Evolutionary conservation across 2,113 vertebrate genomes (phyloP), one percentile per base, ranked within the genome.

Genomic region (Lamprotornis superbus): DNA sequence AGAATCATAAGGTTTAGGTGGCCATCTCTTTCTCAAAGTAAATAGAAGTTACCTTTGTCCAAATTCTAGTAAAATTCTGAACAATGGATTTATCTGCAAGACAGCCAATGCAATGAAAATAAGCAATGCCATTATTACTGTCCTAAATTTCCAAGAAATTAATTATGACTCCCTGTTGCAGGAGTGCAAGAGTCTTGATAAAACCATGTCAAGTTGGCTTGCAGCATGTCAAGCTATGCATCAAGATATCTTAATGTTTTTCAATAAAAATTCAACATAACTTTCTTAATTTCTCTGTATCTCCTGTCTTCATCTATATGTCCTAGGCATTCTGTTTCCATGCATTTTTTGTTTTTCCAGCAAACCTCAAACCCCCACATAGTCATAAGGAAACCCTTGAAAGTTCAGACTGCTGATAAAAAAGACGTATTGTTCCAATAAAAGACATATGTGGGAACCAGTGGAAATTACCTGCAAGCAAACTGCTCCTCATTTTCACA

Each of bases 401-500:
- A 70, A 57, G 8, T 86, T 89, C 47, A 70, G 35, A n/a, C 12
- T 39, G 15, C 6, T n/a, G 35, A 39, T 74, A 88, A 83, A 74
- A 71, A 50, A 30, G 20, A 25, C 1, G 9, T 22, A 57, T 9
- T 88, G 4, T 19, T 70, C 18, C 20, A 83, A 77, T 33, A 12
- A 63, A 92, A 77, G 10, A 60, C 25, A 12, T 17, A 47, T 30
- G 31, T 11, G 22, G 16, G 24, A 67, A 70, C 8, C 19, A 44
- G 33, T 50, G 31, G 53, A 70, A 83, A 77, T 84, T 97, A 97
- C 96, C 95, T 97, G 96, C 96, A 97, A 60, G 31, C 7, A 78
- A 97, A 96, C 33, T 44, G 87, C 14, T 8, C 60, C 81, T 97
- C 96, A n/a, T 9, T 50, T 90, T 97, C 96, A 84, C 96, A 97